A percentile compares a stretch with the other conserved stretches of the same genome.
phyloP scores from a whole-genome alignment of 2,888 invertebrate genomes.

The Agriopis leucophaearia region DNA sequence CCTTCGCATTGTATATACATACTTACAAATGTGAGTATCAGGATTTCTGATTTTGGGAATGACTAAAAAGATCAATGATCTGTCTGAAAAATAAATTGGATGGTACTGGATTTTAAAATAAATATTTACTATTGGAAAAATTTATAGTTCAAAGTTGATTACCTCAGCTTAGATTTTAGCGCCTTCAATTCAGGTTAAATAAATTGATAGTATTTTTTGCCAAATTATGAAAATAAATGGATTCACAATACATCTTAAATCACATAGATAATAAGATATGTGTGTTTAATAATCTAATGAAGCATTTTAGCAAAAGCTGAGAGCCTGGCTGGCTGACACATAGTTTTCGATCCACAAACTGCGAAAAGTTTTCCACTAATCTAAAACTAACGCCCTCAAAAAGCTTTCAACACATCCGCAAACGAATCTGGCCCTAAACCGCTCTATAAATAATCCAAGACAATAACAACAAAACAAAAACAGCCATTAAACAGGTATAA shows the following conservation, averaged over 20 bases:
- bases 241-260: no score
- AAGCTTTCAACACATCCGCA: conserved; percentile 13
- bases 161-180: no score
- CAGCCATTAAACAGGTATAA: conserved; percentile 51
- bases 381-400: conserved; percentile 17
- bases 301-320: neutral
- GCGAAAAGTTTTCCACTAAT: conserved; percentile 16
- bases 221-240: no score
- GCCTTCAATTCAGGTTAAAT: no score
- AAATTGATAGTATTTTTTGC: no score
- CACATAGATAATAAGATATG: neutral
- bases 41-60: neutral
- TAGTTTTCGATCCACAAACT: conserved; percentile 8
- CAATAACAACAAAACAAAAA: conserved; percentile 60
- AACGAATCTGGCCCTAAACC: conserved; percentile 23
- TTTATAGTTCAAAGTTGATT: no score
- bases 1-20: conserved; percentile 44
- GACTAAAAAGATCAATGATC: neutral
- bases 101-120: neutral
- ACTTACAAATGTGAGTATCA: neutral
- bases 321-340: neutral
- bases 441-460: conserved; percentile 46
- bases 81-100: neutral
- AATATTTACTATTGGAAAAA: no score
- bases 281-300: neutral